A percentile compares a stretch with the other conserved stretches of the same genome.
Conservation (phyloP, 2,797 vertebrate genomes). For the Echeneis naucrates region DNA sequence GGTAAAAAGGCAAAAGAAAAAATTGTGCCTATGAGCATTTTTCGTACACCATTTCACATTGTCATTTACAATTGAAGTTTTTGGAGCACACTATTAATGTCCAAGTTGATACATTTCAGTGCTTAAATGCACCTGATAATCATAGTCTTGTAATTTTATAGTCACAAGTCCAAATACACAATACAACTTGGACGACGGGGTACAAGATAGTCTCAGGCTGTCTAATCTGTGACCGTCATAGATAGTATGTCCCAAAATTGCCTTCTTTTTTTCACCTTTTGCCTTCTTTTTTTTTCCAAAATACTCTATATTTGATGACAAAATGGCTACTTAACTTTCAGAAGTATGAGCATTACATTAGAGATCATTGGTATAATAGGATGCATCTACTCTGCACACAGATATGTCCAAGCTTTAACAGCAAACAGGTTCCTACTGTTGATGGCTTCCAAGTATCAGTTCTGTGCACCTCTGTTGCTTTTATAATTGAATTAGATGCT, state of each 20-base stretch:
- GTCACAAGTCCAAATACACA: slow-evolving; percentile 20
- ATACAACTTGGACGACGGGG: background rate
- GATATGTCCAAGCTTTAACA: background rate
- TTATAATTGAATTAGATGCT: slow-evolving; percentile 1
- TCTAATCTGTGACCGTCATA: background rate
- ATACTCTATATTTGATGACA: slow-evolving; percentile 35
- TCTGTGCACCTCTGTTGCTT: slow-evolving; percentile 1
- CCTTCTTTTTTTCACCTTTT: slow-evolving; percentile 14
- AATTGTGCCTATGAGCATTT: background rate
- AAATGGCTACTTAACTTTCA: slow-evolving; percentile 25
- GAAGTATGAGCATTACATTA: slow-evolving; percentile 39
- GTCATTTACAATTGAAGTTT: background rate
- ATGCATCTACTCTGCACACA: no score
- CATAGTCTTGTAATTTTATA: slow-evolving; percentile 4
- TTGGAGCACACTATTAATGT: slow-evolving; percentile 1
- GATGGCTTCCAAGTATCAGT: slow-evolving; percentile 1
- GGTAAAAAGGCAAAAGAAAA: background rate
- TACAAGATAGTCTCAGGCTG: slow-evolving; percentile 15
- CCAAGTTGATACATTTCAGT: background rate
- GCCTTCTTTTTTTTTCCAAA: slow-evolving; percentile 39
- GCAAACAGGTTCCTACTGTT: background rate
- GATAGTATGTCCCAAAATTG: slow-evolving; percentile 23
- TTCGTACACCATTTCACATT: slow-evolving; percentile 6
- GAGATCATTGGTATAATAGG: slow-evolving; percentile 33
- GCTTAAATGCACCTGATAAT: slow-evolving; percentile 30